A percentile compares a stretch with the other conserved stretches of the same genome.
phyloP scores from a whole-genome alignment of 2,888 invertebrate species.

The Hyalella azteca region DNA sequence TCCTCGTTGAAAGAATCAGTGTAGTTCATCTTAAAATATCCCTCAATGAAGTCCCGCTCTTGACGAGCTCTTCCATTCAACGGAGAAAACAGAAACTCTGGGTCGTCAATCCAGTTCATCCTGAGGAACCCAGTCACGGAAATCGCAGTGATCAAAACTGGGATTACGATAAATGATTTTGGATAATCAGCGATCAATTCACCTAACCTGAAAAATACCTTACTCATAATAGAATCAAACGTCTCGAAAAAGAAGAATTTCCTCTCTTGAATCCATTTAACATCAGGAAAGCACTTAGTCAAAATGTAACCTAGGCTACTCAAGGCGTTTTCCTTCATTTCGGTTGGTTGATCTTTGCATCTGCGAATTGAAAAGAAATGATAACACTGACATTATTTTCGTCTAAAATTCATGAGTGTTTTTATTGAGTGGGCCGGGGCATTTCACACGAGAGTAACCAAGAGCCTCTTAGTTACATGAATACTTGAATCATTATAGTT shows the following conservation, averaged over 20 bases:
- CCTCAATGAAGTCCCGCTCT: conserved; percentile 81
- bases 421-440: too few relatives aligned
- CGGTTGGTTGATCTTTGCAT: background rate
- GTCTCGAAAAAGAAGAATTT: conserved; percentile 11
- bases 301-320: background rate
- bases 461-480: too few relatives aligned
- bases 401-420: too few relatives aligned
- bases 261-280: background rate
- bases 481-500: too few relatives aligned
- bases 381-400: too few relatives aligned
- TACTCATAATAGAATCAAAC: conserved; percentile 33
- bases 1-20: conserved; percentile 89
- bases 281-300: background rate
- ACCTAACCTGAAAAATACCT: conserved; percentile 77
- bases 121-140: conserved; percentile 87
- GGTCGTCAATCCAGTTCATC: conserved; percentile 86
- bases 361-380: too few relatives aligned
- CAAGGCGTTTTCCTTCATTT: background rate
- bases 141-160: conserved; percentile 78
- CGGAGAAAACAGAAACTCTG: conserved; percentile 89
- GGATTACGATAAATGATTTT: conserved; percentile 86
- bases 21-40: conserved; percentile 82
- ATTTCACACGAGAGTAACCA: too few relatives aligned
- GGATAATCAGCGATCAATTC: conserved; percentile 79
- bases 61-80: conserved; percentile 75